Evolutionary conservation across 2,797 vertebrate species (phyloP).

Genomic region (Sylvilagus floridanus): DNA sequence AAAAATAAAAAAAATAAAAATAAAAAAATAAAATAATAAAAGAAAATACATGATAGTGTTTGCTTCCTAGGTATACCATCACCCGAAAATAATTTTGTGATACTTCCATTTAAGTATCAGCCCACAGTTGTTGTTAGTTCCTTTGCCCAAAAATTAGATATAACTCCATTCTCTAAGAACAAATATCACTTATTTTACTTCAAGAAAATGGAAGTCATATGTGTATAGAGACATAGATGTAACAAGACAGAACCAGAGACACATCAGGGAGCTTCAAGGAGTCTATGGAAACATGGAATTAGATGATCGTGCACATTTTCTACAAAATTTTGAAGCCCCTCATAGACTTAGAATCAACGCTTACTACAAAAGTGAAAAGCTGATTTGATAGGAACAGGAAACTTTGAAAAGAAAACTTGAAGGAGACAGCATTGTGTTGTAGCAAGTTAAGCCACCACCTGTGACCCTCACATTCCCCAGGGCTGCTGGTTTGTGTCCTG

Average conservation of each 20-base stretch:
- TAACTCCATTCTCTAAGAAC: background rate
- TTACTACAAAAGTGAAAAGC: background rate
- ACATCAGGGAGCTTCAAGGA: no score
- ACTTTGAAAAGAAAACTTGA: background rate
- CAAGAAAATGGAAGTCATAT: background rate
- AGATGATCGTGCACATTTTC: no score
- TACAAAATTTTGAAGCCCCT: no score
- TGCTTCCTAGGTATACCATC: background rate
- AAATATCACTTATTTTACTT: background rate
- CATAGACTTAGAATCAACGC: background rate
- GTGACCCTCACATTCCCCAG: no score
- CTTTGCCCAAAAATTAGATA: constrained; percentile 5
- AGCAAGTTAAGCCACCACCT: no score
- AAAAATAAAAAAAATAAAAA: no score
- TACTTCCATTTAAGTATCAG: background rate
- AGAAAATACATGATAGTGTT: no score
- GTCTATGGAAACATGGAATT: no score
- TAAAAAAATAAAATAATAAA: no score
- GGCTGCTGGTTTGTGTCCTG: no score
- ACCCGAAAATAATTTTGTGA: background rate
- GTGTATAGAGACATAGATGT: background rate
- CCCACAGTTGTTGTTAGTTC: background rate
- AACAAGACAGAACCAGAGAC: background rate
- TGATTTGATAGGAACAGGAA: background rate
- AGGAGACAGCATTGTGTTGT: background rate